phyloP scores from a whole-genome alignment of 2,888 invertebrate genomes.

The Drosophila fulvimacula region DNA sequence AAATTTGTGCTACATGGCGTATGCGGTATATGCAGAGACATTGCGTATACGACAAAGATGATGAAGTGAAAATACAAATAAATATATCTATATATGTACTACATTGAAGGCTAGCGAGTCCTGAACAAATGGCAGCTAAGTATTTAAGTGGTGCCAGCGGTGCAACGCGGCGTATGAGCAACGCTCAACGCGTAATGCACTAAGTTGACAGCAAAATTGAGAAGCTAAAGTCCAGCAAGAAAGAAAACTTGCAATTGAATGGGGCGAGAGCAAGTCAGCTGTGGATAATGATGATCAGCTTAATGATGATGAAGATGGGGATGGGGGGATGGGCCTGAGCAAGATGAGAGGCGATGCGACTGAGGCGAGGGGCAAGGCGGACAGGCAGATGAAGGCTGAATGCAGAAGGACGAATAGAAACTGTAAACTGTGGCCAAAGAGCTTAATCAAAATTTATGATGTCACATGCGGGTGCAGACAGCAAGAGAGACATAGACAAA shows the following conservation, averaged over 20 bases:
- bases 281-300: slow-evolving; percentile 22
- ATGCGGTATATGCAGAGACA: slow-evolving; percentile 38
- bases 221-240: slow-evolving; percentile 25
- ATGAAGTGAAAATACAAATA: slow-evolving; percentile 16
- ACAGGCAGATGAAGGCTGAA: slow-evolving; percentile 10
- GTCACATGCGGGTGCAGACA: slow-evolving; percentile 57
- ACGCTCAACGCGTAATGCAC: slow-evolving; percentile 37
- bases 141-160: slow-evolving; percentile 27
- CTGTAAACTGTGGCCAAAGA: slow-evolving; percentile 75
- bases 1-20: slow-evolving; percentile 20
- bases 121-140: slow-evolving; percentile 12
- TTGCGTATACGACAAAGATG: slow-evolving; percentile 57
- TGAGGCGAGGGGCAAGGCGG: background rate
- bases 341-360: background rate
- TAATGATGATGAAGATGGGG: slow-evolving; percentile 1
- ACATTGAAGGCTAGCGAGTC: slow-evolving; percentile 30
- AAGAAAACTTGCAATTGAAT: slow-evolving; percentile 40
- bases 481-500: background rate
- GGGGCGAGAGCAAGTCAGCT: slow-evolving; percentile 38
- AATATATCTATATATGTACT: background rate
- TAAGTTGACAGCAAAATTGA: slow-evolving; percentile 53
- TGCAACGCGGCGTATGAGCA: slow-evolving; percentile 37
- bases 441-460: slow-evolving; percentile 77
- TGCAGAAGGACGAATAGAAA: slow-evolving; percentile 47
- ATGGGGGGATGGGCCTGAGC: background rate